Evolutionary conservation across 2,888 invertebrate species (phyloP).

Genomic region (Kuschelorhynchus macadamiae): DNA sequence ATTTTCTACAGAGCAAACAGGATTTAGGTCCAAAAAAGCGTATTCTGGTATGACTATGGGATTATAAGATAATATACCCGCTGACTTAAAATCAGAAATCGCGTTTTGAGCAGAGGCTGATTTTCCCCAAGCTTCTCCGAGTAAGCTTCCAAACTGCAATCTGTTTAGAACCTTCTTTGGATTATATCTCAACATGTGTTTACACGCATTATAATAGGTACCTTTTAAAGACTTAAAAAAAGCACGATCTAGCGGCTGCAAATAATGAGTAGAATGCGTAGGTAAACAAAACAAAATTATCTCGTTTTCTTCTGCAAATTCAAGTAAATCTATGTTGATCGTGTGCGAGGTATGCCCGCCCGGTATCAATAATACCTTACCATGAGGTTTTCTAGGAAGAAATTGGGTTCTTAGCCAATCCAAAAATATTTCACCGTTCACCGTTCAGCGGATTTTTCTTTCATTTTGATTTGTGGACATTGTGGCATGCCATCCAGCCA

Average conservation of each 20-base stretch:
- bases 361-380: slow-evolving; percentile 17
- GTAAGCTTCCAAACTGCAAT: slow-evolving; percentile 48
- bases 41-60: slow-evolving; percentile 28
- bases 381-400: slow-evolving; percentile 18
- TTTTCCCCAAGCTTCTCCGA: slow-evolving; percentile 47
- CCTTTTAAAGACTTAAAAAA: slow-evolving; percentile 9
- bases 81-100: slow-evolving; percentile 21
- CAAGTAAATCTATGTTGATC: slow-evolving; percentile 19
- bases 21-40: slow-evolving; percentile 23
- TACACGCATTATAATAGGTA: slow-evolving; percentile 9
- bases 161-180: slow-evolving; percentile 32
- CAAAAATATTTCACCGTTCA: slow-evolving; percentile 14
- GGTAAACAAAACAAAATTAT: slow-evolving; percentile 27
- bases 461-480: slow-evolving; percentile 11
- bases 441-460: too few relatives aligned
- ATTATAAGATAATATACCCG: slow-evolving; percentile 28
- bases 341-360: slow-evolving; percentile 16
- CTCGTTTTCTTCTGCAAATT: slow-evolving; percentile 24
- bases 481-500: slow-evolving; percentile 22
- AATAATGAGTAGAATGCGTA: slow-evolving; percentile 18
- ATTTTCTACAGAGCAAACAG: slow-evolving; percentile 15
- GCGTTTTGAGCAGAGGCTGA: slow-evolving; percentile 45
- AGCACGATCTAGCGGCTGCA: slow-evolving; percentile 12
- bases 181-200: slow-evolving; percentile 21
- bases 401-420: slow-evolving; percentile 14